Percentiles rank a stretch among this genome's conserved stretches.
These are phyloP conservation scores for Catharus ustulatus DNA, from an alignment of 2,797 vertebrate species.

Conservation along the genomic window DNA sequence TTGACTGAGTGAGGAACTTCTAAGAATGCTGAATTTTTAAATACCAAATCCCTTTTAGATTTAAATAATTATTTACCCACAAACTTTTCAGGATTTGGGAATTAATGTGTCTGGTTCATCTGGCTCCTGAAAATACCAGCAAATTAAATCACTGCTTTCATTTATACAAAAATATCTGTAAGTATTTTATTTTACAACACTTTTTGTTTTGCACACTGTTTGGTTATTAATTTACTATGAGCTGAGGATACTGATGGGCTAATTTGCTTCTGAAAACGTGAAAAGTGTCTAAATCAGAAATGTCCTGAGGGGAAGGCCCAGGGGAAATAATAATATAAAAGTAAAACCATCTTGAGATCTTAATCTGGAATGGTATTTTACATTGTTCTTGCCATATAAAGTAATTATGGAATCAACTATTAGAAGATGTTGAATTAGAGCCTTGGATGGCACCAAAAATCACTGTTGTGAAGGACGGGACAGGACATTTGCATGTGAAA, in stretches of 20 bases:
- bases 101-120: background rate
- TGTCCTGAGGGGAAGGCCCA: background rate
- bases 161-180: background rate
- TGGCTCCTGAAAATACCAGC: background rate
- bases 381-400: slow-evolving; percentile 51
- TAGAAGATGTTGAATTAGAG: slow-evolving; percentile 73
- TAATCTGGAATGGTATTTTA: slow-evolving; percentile 61
- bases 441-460: slow-evolving; percentile 77
- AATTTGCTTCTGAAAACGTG: slow-evolving; percentile 14
- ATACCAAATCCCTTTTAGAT: background rate
- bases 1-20: background rate
- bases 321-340: slow-evolving; percentile 23
- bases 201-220: background rate
- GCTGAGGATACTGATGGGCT: background rate
- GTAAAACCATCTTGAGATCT: slow-evolving; percentile 36
- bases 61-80: background rate
- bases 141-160: background rate
- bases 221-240: background rate
- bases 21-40: background rate
- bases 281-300: slow-evolving; percentile 4
- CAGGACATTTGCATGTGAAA: slow-evolving; percentile 81
- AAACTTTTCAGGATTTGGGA: background rate
- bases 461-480: slow-evolving; percentile 73
- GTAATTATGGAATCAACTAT: slow-evolving; percentile 76
- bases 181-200: background rate